Conservation (phyloP, 2,888 invertebrate genomes). For the Morpho helenor region DNA sequence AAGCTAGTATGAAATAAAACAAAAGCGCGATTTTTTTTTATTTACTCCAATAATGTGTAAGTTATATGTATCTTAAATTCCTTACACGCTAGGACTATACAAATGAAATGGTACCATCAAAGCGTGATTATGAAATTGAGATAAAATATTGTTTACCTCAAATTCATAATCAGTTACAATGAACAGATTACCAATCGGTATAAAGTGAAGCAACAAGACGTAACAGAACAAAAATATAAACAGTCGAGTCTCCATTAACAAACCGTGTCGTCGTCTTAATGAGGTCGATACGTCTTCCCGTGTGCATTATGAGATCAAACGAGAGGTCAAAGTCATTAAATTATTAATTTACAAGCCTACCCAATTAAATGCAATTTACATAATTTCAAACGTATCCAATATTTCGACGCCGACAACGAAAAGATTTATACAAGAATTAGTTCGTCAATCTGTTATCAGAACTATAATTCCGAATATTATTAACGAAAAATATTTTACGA, state of each 20-base stretch:
- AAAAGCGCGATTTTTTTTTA: too few relatives aligned
- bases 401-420: slow-evolving; percentile 19
- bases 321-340: slow-evolving; percentile 64
- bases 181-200: slow-evolving; percentile 11
- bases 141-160: background rate
- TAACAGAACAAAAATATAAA: slow-evolving; percentile 53
- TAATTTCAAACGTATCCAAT: slow-evolving; percentile 26
- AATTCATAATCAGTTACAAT: slow-evolving; percentile 9
- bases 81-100: too few relatives aligned
- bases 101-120: too few relatives aligned
- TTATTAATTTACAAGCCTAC: slow-evolving; percentile 69
- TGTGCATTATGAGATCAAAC: slow-evolving; percentile 66
- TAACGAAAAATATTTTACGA: too few relatives aligned
- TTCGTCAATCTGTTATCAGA: slow-evolving; percentile 5
- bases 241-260: slow-evolving; percentile 61
- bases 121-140: too few relatives aligned
- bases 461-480: background rate
- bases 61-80: too few relatives aligned
- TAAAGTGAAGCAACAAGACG: slow-evolving; percentile 21
- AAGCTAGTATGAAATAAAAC: too few relatives aligned
- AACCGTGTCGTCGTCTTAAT: slow-evolving; percentile 59
- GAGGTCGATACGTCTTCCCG: slow-evolving; percentile 64
- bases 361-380: slow-evolving; percentile 61
- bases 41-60: too few relatives aligned
- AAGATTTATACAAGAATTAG: background rate